Conservation (phyloP, 2,797 vertebrate genomes). For the Liasis olivaceus region DNA sequence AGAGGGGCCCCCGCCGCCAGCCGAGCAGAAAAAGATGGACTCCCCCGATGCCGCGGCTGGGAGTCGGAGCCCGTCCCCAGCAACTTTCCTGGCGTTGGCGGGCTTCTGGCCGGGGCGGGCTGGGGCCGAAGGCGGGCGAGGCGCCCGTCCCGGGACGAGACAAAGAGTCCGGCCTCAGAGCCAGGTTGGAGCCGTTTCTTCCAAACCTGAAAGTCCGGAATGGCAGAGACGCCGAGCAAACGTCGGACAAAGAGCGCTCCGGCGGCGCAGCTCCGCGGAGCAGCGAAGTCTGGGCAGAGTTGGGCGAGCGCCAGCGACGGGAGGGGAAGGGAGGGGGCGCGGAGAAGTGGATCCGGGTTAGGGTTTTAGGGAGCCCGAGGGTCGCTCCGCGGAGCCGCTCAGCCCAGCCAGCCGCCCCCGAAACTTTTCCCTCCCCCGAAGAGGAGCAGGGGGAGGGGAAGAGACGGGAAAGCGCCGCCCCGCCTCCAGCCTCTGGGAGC, state of each 20-base stretch:
- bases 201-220: constrained; percentile 1
- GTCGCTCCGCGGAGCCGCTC: not conserved
- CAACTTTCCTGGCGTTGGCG: not conserved
- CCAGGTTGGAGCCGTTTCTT: not conserved
- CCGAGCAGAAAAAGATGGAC: too few species aligned
- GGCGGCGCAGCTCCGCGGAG: not conserved
- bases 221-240: not conserved
- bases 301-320: not conserved
- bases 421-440: not conserved
- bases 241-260: not conserved
- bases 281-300: not conserved
- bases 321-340: not conserved
- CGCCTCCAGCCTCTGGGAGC: not conserved
- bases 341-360: constrained; percentile 6
- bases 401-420: not conserved
- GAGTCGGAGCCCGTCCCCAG: not conserved
- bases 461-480: not conserved
- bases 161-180: not conserved
- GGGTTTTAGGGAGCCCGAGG: not conserved
- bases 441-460: not conserved
- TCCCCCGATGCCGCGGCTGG: too few species aligned
- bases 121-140: not conserved
- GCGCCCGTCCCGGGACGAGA: not conserved
- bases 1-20: too few species aligned
- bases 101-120: not conserved